Evolutionary conservation across 2,888 invertebrate genomes (phyloP).

Genomic region (Ochlodes sylvanus): DNA sequence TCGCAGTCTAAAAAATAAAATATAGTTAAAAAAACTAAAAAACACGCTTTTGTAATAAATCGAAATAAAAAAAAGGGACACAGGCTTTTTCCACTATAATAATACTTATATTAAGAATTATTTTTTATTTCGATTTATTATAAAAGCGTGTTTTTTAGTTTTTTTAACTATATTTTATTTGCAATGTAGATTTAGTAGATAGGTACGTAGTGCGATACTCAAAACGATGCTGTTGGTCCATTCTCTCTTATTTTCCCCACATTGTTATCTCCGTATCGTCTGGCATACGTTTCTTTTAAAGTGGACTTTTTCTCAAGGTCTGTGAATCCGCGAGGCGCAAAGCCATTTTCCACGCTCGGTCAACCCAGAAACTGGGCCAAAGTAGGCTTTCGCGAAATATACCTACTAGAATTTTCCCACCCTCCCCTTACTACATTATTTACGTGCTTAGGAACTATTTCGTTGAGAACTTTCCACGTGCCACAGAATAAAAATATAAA

Average conservation of each 20-base stretch:
- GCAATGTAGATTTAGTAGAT: too few species aligned
- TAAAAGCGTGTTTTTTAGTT: too few species aligned
- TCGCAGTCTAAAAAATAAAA: too few species aligned
- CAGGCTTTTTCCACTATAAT: too few species aligned
- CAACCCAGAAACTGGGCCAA: conserved; percentile 81
- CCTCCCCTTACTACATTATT: conserved; percentile 66
- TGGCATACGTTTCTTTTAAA: conserved; percentile 38
- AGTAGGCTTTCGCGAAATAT: conserved; percentile 78
- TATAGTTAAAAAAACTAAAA: too few species aligned
- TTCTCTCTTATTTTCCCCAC: neutral
- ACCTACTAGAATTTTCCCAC: conserved; percentile 62
- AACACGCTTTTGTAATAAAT: too few species aligned
- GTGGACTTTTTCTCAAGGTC: conserved; percentile 60
- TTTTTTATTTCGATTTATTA: too few species aligned
- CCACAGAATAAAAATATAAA: conserved; percentile 68
- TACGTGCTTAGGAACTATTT: conserved; percentile 79
- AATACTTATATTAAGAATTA: too few species aligned
- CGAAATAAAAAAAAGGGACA: too few species aligned
- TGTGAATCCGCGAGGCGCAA: conserved; percentile 72
- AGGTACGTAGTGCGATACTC: neutral
- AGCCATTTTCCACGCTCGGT: conserved; percentile 78
- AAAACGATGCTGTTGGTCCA: neutral
- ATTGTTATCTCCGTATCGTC: conserved; percentile 14
- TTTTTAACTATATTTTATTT: too few species aligned
- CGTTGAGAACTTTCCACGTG: conserved; percentile 60